These are phyloP conservation scores for Apis dorsata DNA, from an alignment of 1,140 invertebrate genomes.

Conservation along the genomic window DNA sequence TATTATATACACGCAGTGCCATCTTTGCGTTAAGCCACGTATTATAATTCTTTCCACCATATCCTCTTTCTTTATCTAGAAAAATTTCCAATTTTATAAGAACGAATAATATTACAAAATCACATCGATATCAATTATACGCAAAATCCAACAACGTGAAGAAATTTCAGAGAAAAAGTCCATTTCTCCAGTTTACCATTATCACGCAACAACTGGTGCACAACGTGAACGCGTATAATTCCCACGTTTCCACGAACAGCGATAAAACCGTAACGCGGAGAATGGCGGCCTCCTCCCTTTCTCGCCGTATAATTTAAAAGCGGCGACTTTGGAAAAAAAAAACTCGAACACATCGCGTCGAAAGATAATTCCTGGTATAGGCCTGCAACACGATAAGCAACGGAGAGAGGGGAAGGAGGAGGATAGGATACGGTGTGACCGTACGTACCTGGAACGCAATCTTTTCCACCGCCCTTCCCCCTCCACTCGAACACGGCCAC, in stretches of 20 bases:
- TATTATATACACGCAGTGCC: too few relatives aligned
- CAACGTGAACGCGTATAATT: not conserved
- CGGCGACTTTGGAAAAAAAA: not conserved
- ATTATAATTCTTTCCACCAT: too few relatives aligned
- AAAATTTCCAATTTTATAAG: too few relatives aligned
- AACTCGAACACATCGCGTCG: not conserved
- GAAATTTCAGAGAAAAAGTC: not conserved
- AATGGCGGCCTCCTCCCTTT: too few relatives aligned
- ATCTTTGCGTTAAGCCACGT: too few relatives aligned
- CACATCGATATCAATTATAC: too few relatives aligned
- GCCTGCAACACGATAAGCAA: not conserved
- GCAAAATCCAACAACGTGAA: not conserved
- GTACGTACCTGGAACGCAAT: constrained; percentile 42
- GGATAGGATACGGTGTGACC: not conserved
- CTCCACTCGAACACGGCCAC: not conserved
- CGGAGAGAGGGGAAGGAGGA: not conserved
- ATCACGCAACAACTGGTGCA: not conserved
- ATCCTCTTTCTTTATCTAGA: too few relatives aligned
- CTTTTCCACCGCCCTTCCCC: constrained; percentile 1
- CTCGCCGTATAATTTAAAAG: constrained; percentile 7
- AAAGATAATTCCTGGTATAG: constrained; percentile 37
- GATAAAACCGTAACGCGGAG: not conserved
- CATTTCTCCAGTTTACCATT: not conserved
- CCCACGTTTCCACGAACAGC: not conserved
- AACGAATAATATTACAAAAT: too few relatives aligned